These are phyloP conservation scores for Aelia acuminata DNA, from an alignment of 2,888 invertebrate genomes.

Conservation along the genomic window DNA sequence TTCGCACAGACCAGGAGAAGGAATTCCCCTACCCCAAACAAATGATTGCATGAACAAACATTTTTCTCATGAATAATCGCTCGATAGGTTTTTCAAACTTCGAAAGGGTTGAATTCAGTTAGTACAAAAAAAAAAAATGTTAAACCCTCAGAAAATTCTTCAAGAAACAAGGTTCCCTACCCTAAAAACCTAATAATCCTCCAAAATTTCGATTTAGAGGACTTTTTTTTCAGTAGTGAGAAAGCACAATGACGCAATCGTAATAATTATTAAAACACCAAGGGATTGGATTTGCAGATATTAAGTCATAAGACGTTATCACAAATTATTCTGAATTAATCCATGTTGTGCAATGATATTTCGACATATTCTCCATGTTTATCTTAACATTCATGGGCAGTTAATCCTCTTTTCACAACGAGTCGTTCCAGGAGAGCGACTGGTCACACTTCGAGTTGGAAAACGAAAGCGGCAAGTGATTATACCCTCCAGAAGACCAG, in stretches of 20 bases:
- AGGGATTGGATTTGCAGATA: background rate
- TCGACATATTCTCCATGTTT: background rate
- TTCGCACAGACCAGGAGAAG: too few relatives aligned
- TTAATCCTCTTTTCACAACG: background rate
- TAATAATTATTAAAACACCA: background rate
- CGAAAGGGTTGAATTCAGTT: too few relatives aligned
- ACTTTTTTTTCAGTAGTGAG: too few relatives aligned
- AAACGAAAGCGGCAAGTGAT: background rate
- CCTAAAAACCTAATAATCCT: too few relatives aligned
- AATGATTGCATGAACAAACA: too few relatives aligned
- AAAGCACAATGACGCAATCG: background rate
- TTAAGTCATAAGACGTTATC: background rate
- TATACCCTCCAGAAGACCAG: background rate
- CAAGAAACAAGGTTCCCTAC: too few relatives aligned
- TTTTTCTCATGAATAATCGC: too few relatives aligned
- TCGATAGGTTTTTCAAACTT: too few relatives aligned
- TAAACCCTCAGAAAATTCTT: too few relatives aligned
- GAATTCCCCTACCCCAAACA: too few relatives aligned
- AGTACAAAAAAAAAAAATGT: too few relatives aligned
- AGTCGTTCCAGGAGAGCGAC: background rate
- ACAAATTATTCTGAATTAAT: conserved; percentile 1
- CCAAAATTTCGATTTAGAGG: too few relatives aligned
- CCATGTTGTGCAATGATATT: background rate
- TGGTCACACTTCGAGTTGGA: background rate
- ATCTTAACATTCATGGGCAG: background rate